Evolutionary conservation across 2,113 vertebrate genomes (phyloP), one percentile per base, ranked within the genome.

Genomic region (Acinonyx jubatus): DNA sequence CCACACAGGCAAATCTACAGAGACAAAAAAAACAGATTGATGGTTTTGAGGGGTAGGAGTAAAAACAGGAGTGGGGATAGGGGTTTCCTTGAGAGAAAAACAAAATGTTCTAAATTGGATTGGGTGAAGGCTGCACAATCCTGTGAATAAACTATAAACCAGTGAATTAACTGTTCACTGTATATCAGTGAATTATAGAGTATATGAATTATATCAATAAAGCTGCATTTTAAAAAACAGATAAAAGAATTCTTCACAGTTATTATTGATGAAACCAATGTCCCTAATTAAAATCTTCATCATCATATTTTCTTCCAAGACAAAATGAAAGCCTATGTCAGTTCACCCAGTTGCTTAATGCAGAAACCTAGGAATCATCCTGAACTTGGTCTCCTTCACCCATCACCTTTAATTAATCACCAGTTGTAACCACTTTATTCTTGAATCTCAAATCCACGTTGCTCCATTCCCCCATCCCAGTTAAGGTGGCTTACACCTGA

Each of bases 41-140:
- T 89, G 23, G 38, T 63, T 63, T 91, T 86, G 73, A 23, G 16
- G 27, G 86, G 10, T 65, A 14, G 86, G 19, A 69, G 19, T 66
- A 31, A 92, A 21, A 65, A 15, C 41, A 23, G 50, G 90, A 76
- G 80, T 55, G 13, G 16, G 16, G n/a, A 76, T 6, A 66, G 1
- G 14, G 13, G 25, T 82, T 94, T 91, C 57, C 79, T 52, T 91
- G 16, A 88, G 33, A 96, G 16, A 82, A 1, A 21, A 96, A 2
- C 4, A 91, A 91, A 96, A 93, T 71, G 15, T 83, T 55, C 41
- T 91, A 96, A 88, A 87, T 87, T 93, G 55, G 10, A 93, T 3
- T 71, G 31, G 16, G 55, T 74, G 13, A 85, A 45, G 13, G 7
- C 5, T 93, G 25, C 15, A 88, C 29, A 95, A 88, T 79, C 36